phyloP scores from a whole-genome alignment of 2,113 vertebrate species.

The Hyperopisus bebe region DNA sequence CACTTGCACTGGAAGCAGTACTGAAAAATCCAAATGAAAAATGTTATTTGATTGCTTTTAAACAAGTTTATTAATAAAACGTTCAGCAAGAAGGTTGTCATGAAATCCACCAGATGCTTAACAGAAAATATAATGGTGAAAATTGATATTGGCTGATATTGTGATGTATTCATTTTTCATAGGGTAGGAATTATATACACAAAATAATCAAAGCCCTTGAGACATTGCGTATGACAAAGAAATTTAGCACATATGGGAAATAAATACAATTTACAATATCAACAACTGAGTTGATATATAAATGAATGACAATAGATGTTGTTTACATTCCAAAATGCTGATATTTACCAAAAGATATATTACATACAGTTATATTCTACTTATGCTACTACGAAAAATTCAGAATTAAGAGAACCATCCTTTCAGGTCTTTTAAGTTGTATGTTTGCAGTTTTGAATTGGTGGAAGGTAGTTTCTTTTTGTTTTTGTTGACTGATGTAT shows the following conservation, averaged over 20 bases:
- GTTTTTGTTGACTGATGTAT: background rate
- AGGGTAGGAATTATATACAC: background rate
- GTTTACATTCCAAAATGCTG: background rate
- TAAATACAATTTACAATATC: background rate
- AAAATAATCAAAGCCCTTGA: background rate
- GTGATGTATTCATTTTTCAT: background rate
- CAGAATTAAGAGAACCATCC: background rate
- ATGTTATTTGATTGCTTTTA: background rate
- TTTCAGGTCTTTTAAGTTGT: background rate
- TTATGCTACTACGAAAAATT: background rate
- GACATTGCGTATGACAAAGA: background rate
- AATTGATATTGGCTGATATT: background rate
- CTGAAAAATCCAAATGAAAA: background rate
- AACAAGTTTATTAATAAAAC: background rate
- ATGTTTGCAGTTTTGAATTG: background rate
- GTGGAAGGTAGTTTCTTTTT: background rate
- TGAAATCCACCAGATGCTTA: background rate
- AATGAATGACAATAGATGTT: background rate
- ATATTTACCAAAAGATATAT: background rate
- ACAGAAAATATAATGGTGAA: background rate
- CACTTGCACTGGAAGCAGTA: background rate
- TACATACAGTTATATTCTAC: background rate
- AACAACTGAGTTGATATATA: background rate
- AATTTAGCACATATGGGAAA: background rate
- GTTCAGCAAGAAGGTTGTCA: background rate